phyloP scores from a whole-genome alignment of 2,888 invertebrate genomes.

The Seira ritae region DNA sequence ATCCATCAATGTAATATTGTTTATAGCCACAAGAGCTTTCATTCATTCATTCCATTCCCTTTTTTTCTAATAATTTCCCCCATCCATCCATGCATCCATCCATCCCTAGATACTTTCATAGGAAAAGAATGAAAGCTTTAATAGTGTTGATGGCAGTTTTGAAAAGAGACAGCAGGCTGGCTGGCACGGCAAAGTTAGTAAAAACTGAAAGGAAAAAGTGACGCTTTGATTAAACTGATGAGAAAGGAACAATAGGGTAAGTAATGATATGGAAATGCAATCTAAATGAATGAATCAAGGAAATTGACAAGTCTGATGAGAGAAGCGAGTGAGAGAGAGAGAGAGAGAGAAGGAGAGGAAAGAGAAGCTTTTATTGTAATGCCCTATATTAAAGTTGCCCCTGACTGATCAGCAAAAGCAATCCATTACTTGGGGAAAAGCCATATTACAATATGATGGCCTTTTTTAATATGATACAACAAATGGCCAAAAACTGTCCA shows the following conservation, averaged over 20 bases:
- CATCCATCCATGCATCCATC: conserved; percentile 12
- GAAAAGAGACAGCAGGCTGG: conserved; percentile 34
- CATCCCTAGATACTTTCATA: background rate
- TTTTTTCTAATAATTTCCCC: conserved; percentile 28
- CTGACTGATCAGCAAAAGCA: conserved; percentile 48
- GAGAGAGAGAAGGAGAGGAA: too few relatives aligned
- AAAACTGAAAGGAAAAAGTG: conserved; percentile 57
- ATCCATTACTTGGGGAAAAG: background rate
- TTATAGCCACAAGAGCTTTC: conserved; percentile 33
- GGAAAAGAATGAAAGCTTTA: background rate
- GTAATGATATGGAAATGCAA: conserved; percentile 66
- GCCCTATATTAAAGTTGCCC: conserved; percentile 52
- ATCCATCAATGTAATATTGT: conserved; percentile 24
- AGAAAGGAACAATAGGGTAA: conserved; percentile 61
- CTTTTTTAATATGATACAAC: background rate
- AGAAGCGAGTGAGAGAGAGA: conserved; percentile 8
- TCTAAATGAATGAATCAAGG: conserved; percentile 63
- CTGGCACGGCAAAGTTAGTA: conserved; percentile 39
- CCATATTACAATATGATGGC: background rate
- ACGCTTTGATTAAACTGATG: conserved; percentile 63
- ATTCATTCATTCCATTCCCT: conserved; percentile 29
- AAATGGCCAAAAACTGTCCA: conserved; percentile 1
- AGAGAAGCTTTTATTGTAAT: conserved; percentile 42
- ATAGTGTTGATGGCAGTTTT: conserved; percentile 25
- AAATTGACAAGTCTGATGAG: conserved; percentile 54